These are phyloP conservation scores for Trissolcus basalis DNA, from an alignment of 1,140 invertebrate genomes.

Conservation along the genomic window DNA sequence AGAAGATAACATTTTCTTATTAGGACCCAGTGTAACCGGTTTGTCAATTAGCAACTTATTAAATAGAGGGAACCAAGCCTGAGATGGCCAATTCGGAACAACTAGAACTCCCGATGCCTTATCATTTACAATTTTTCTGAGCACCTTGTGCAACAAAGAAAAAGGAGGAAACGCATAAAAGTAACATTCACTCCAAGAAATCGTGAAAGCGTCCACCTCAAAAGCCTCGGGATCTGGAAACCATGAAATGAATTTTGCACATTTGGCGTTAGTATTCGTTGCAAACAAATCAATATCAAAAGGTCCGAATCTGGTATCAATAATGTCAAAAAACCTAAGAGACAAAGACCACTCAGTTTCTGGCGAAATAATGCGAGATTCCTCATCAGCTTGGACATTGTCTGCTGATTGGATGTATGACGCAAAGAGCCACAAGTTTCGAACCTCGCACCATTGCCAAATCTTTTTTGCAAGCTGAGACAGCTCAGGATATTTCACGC, in stretches of 20 bases:
- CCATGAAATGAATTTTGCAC: constrained; percentile 1
- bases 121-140: constrained; percentile 18
- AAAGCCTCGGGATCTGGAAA: background rate
- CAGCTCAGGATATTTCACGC: constrained; percentile 17
- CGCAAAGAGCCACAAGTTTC: constrained; percentile 42
- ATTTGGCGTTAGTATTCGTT: constrained; percentile 5
- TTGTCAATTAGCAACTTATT: background rate
- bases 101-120: constrained; percentile 48
- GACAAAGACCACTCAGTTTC: constrained; percentile 46
- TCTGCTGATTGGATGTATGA: constrained; percentile 52
- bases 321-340: constrained; percentile 8
- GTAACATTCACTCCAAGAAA: constrained; percentile 14
- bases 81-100: constrained; percentile 52
- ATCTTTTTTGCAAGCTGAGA: constrained; percentile 35
- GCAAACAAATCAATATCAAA: constrained; percentile 15
- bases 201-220: constrained; percentile 13
- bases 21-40: constrained; percentile 27
- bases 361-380: constrained; percentile 53
- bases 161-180: constrained; percentile 53
- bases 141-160: constrained; percentile 25
- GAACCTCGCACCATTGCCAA: constrained; percentile 46
- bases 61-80: constrained; percentile 31
- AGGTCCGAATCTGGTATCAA: constrained; percentile 7
- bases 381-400: constrained; percentile 54
- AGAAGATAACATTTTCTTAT: constrained; percentile 44